phyloP scores from a whole-genome alignment of 2,888 invertebrate species.

The Aelia acuminata region DNA sequence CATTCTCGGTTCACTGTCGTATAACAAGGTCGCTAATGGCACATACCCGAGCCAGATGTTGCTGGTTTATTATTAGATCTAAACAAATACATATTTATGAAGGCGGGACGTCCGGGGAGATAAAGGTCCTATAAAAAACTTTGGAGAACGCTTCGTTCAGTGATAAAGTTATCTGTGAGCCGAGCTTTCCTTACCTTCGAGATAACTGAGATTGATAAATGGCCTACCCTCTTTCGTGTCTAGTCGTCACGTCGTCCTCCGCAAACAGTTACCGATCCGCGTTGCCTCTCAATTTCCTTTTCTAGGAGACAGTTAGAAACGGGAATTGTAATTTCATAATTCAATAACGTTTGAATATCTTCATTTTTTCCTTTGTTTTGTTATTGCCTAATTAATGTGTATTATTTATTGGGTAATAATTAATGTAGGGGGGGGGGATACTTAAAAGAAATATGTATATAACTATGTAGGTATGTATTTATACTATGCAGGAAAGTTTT shows the following conservation, averaged over 20 bases:
- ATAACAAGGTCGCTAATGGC: not conserved
- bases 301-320: not conserved
- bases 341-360: not conserved
- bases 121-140: not conserved
- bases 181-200: conserved; percentile 32
- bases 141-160: not conserved
- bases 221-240: conserved; percentile 21
- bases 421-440: not conserved
- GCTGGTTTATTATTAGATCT: not conserved
- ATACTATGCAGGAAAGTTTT: too few species aligned
- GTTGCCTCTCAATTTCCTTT: not conserved
- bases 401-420: not conserved
- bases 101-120: not conserved
- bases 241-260: not conserved
- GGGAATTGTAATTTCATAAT: not conserved
- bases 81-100: not conserved
- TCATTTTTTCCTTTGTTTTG: not conserved
- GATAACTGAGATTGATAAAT: conserved; percentile 45
- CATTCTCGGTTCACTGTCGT: not conserved
- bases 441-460: not conserved
- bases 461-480: not conserved
- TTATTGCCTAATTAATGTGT: not conserved
- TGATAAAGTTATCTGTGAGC: conserved; percentile 6
- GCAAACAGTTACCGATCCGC: conserved; percentile 1
- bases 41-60: not conserved